These are phyloP conservation scores for Nasonovia ribisnigri DNA, from an alignment of 2,888 invertebrate species.

Conservation along the genomic window DNA sequence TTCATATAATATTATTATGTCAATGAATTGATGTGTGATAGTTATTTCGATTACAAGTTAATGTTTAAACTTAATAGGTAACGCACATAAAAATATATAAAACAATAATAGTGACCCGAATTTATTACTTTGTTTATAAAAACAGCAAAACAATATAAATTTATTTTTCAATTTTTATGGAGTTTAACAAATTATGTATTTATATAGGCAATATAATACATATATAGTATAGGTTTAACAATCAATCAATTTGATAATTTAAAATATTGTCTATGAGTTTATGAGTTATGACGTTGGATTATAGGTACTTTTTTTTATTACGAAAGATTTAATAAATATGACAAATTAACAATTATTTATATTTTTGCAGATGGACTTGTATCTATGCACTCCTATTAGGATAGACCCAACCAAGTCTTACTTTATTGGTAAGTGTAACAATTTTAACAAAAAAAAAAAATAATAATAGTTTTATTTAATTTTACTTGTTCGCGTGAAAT, in stretches of 20 bases:
- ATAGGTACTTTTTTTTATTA: neutral
- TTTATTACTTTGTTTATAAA: neutral
- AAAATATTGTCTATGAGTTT: neutral
- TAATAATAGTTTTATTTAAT: neutral
- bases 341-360: slow-evolving; percentile 58
- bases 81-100: no score
- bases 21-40: no score
- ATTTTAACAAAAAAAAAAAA: slow-evolving; percentile 13
- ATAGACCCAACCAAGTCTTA: slow-evolving; percentile 82
- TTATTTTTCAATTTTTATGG: neutral
- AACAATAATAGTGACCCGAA: neutral
- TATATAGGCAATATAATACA: neutral
- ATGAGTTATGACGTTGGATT: neutral
- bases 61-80: neutral
- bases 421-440: slow-evolving; percentile 80
- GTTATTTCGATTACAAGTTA: neutral
- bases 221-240: neutral
- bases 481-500: neutral
- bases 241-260: neutral
- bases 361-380: slow-evolving; percentile 86
- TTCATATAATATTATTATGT: no score
- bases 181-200: neutral
- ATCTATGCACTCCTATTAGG: slow-evolving; percentile 91
- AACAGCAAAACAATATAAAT: neutral
- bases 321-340: neutral